These are phyloP conservation scores for Dynastes maya DNA, from an alignment of 2,888 invertebrate genomes.

Conservation along the genomic window DNA sequence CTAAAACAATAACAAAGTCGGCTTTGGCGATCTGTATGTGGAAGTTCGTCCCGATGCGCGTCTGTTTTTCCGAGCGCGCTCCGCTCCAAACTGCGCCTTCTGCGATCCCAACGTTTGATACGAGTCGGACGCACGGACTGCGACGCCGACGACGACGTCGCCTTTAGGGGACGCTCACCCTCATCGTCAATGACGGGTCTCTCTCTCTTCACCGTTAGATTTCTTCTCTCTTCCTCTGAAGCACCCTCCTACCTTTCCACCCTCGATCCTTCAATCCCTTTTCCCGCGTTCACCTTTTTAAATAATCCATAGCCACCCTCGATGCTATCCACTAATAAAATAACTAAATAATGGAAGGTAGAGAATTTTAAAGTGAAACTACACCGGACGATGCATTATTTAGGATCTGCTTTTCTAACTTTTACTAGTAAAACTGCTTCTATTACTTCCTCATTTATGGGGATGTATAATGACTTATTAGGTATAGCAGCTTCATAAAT, in stretches of 20 bases:
- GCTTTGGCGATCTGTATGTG: background rate
- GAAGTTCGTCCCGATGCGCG: background rate
- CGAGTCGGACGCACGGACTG: conserved; percentile 57
- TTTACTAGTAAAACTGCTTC: too few species aligned
- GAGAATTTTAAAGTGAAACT: background rate
- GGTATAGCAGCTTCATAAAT: too few species aligned
- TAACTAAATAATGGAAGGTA: conserved; percentile 52
- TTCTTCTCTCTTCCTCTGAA: conserved; percentile 58
- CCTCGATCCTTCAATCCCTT: background rate
- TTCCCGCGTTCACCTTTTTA: conserved; percentile 34
- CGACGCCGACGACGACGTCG: conserved; percentile 56
- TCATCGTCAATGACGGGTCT: conserved; percentile 50
- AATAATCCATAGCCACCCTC: conserved; percentile 33
- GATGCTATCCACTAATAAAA: conserved; percentile 55
- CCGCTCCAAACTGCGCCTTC: background rate
- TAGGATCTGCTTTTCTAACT: too few species aligned
- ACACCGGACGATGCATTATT: too few species aligned
- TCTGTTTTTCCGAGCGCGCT: conserved; percentile 8
- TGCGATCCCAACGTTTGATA: conserved; percentile 42
- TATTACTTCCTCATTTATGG: too few species aligned
- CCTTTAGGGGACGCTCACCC: conserved; percentile 58
- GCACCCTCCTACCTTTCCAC: conserved; percentile 42
- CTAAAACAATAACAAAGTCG: conserved; percentile 13
- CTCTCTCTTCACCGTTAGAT: conserved; percentile 53
- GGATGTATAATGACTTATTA: too few species aligned